A percentile compares a stretch with the other conserved stretches of the same genome.
phyloP scores from a whole-genome alignment of 2,113 vertebrate genomes.

The Collichthys lucidus region DNA sequence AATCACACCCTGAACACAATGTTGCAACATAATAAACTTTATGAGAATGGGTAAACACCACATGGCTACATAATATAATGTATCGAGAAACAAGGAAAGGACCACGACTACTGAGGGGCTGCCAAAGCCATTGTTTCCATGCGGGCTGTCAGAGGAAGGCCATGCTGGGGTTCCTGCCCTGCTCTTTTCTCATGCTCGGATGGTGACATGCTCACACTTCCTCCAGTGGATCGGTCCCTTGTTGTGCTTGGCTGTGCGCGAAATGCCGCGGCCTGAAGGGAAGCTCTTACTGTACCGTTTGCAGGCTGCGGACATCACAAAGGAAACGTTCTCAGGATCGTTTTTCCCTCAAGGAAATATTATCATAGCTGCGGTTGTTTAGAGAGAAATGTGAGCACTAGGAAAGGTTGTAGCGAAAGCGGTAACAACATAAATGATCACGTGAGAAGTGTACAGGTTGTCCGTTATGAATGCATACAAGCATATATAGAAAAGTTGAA shows the following conservation, averaged over 20 bases:
- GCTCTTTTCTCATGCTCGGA: slow-evolving; percentile 63
- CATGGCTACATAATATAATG: not conserved
- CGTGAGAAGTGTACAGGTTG: slow-evolving; percentile 37
- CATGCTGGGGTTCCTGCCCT: slow-evolving; percentile 52
- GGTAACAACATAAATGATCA: slow-evolving; percentile 12
- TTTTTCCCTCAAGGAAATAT: slow-evolving; percentile 54
- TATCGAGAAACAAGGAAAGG: slow-evolving; percentile 13
- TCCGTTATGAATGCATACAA: slow-evolving; percentile 1
- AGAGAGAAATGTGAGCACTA: slow-evolving; percentile 34
- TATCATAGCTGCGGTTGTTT: slow-evolving; percentile 49
- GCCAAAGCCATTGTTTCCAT: slow-evolving; percentile 65
- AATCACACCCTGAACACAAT: not conserved
- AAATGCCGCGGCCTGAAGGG: slow-evolving; percentile 27
- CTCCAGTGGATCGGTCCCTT: slow-evolving; percentile 54
- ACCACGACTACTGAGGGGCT: slow-evolving; percentile 5
- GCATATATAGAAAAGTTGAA: slow-evolving; percentile 26
- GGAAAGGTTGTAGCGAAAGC: slow-evolving; percentile 22
- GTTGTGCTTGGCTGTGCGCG: slow-evolving; percentile 63
- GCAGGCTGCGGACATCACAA: slow-evolving; percentile 32
- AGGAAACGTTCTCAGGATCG: slow-evolving; percentile 52
- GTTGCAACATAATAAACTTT: slow-evolving; percentile 15
- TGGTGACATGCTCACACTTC: slow-evolving; percentile 68
- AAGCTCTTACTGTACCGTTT: slow-evolving; percentile 41
- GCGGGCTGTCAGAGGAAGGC: slow-evolving; percentile 55
- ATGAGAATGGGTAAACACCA: not conserved